phyloP scores from a whole-genome alignment of 2,797 vertebrate species.

The Siniperca undulata region DNA sequence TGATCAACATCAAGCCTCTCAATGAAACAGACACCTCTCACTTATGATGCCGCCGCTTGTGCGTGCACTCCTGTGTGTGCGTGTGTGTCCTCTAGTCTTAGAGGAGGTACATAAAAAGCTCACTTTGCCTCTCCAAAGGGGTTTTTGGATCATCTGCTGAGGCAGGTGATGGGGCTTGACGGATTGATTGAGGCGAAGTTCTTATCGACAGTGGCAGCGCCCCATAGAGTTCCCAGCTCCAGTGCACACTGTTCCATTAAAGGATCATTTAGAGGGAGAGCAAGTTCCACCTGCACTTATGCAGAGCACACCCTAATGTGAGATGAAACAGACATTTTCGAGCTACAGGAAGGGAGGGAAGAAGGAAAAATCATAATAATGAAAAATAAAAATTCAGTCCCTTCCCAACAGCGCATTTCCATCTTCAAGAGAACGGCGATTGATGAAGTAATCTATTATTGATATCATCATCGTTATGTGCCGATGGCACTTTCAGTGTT shows the following conservation, averaged over 20 bases:
- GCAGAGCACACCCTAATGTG: slow-evolving; percentile 83
- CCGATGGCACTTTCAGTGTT: slow-evolving; percentile 79
- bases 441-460: slow-evolving; percentile 86
- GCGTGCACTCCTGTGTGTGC: slow-evolving; percentile 6
- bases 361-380: slow-evolving; percentile 67
- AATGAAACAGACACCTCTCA: slow-evolving; percentile 81
- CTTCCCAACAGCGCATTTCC: slow-evolving; percentile 82
- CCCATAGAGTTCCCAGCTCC: slow-evolving; percentile 83
- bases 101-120: slow-evolving; percentile 84
- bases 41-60: slow-evolving; percentile 62
- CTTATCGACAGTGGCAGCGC: slow-evolving; percentile 80
- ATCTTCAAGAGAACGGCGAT: slow-evolving; percentile 82
- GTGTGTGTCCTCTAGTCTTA: slow-evolving; percentile 76
- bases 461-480: slow-evolving; percentile 82
- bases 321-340: slow-evolving; percentile 82
- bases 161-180: slow-evolving; percentile 85
- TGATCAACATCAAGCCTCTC: slow-evolving; percentile 78
- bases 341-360: slow-evolving; percentile 60
- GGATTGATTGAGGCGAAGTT: slow-evolving; percentile 84
- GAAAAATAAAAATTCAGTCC: slow-evolving; percentile 76
- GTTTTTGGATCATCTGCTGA: slow-evolving; percentile 84
- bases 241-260: slow-evolving; percentile 85
- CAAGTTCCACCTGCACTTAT: slow-evolving; percentile 84
- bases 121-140: slow-evolving; percentile 81
- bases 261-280: slow-evolving; percentile 82